Evolutionary conservation across 2,888 invertebrate species (phyloP).

Genomic region (Eupithecia dodoneata): DNA sequence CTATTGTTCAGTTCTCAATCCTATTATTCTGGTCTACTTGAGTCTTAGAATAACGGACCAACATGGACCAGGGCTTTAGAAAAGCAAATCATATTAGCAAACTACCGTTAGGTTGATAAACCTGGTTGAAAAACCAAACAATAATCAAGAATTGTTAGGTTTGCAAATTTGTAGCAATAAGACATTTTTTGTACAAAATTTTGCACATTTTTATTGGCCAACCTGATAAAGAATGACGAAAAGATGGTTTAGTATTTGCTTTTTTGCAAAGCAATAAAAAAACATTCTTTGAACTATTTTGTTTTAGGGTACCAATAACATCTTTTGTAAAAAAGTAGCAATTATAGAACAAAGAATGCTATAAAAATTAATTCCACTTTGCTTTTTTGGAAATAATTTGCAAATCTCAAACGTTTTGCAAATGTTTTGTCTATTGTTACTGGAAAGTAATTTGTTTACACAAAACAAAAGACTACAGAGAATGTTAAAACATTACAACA

Average conservation of each 20-base stretch:
- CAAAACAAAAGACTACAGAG: background rate
- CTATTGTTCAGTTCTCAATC: constrained; percentile 36
- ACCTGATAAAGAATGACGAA: too few species aligned
- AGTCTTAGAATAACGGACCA: constrained; percentile 32
- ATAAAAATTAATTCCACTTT: background rate
- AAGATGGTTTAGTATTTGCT: background rate
- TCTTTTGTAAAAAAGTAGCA: constrained; percentile 8
- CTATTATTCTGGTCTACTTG: constrained; percentile 36
- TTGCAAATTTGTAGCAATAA: too few species aligned
- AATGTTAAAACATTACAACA: background rate
- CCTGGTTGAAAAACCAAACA: background rate
- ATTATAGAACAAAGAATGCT: background rate
- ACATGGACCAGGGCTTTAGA: constrained; percentile 10
- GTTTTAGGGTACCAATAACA: background rate
- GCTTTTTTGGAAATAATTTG: background rate
- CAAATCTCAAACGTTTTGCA: background rate
- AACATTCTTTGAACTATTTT: background rate
- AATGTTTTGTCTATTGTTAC: background rate
- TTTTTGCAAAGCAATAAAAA: background rate
- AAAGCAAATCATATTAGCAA: constrained; percentile 28
- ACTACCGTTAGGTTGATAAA: background rate
- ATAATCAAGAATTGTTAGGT: background rate
- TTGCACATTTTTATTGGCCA: too few species aligned
- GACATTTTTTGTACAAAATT: too few species aligned
- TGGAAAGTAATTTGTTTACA: background rate